Percentiles rank a stretch among this genome's conserved stretches.
These are phyloP conservation scores for Chromoteleia sp. DNA, from an alignment of 2,888 invertebrate genomes.

Conservation along the genomic window DNA sequence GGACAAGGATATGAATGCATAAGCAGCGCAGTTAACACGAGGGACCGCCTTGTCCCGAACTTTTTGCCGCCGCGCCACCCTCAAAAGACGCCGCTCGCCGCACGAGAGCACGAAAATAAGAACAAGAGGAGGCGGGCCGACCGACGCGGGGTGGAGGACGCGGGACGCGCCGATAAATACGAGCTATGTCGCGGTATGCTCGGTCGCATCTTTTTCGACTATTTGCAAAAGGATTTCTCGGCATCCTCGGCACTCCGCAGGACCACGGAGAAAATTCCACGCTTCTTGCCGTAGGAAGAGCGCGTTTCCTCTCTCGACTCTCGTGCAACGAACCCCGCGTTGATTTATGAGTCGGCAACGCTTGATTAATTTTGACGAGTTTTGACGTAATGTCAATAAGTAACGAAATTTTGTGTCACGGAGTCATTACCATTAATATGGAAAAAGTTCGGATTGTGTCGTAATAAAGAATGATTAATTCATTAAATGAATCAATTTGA, in stretches of 20 bases:
- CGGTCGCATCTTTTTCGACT: constrained; percentile 69
- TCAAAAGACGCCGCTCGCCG: constrained; percentile 81
- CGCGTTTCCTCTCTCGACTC: constrained; percentile 35
- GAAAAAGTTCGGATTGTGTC: neutral
- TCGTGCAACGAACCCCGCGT: constrained; percentile 18
- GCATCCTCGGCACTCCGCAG: constrained; percentile 74
- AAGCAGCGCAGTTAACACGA: constrained; percentile 82
- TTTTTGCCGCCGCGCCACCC: constrained; percentile 76
- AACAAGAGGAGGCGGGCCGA: constrained; percentile 56
- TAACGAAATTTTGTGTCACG: neutral
- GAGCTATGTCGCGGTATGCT: constrained; percentile 76
- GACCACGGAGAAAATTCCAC: constrained; percentile 73
- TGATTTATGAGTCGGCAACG: constrained; percentile 37
- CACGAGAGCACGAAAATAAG: constrained; percentile 57
- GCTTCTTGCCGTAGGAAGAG: constrained; percentile 72
- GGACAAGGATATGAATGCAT: constrained; percentile 83
- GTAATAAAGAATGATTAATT: constrained; percentile 1
- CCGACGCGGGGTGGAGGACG: constrained; percentile 52
- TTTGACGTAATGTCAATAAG: constrained; percentile 28
- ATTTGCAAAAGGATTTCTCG: constrained; percentile 74
- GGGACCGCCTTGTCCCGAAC: constrained; percentile 78
- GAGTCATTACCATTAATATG: neutral
- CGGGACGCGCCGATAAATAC: constrained; percentile 79
- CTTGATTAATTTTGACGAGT: constrained; percentile 40
- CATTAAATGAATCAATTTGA: too few relatives aligned